phyloP scores from a whole-genome alignment of 1,140 invertebrate species.

The Catajapyx aquilonaris region DNA sequence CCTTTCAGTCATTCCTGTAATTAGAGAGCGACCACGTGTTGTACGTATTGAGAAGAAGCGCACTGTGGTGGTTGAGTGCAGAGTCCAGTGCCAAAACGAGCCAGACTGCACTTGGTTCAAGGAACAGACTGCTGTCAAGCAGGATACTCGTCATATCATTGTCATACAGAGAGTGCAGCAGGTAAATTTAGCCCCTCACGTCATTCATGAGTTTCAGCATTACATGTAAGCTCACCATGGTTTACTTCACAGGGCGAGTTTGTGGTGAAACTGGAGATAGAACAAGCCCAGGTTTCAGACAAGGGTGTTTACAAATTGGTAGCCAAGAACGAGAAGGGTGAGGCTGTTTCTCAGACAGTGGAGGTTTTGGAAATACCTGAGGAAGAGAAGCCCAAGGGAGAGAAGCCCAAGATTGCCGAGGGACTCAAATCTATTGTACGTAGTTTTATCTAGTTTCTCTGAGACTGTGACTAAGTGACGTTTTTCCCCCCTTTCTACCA shows the following conservation, averaged over 20 bases:
- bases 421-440: conserved; percentile 49
- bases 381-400: conserved; percentile 30
- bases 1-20: conserved; percentile 67
- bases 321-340: conserved; percentile 82
- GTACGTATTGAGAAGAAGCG: conserved; percentile 74
- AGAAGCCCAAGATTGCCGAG: conserved; percentile 35
- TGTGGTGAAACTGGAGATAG: conserved; percentile 66
- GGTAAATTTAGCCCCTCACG: conserved; percentile 24
- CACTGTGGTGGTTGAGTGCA: conserved; percentile 74
- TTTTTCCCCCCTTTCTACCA: conserved; percentile 18
- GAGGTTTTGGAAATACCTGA: conserved; percentile 61
- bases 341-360: conserved; percentile 71
- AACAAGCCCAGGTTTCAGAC: conserved; percentile 49
- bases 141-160: conserved; percentile 49
- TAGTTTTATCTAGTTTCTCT: conserved; percentile 11
- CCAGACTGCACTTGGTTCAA: conserved; percentile 80
- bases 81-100: conserved; percentile 65
- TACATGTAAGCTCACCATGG: neutral
- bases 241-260: conserved; percentile 49
- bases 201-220: too few species aligned
- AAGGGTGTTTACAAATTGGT: conserved; percentile 77
- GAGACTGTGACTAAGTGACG: conserved; percentile 2
- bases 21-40: conserved; percentile 75
- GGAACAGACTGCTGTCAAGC: conserved; percentile 50
- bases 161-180: conserved; percentile 56